Base-by-base conservation (phyloP, 1,140 invertebrate species). In the Spodoptera frugiperda region DNA sequence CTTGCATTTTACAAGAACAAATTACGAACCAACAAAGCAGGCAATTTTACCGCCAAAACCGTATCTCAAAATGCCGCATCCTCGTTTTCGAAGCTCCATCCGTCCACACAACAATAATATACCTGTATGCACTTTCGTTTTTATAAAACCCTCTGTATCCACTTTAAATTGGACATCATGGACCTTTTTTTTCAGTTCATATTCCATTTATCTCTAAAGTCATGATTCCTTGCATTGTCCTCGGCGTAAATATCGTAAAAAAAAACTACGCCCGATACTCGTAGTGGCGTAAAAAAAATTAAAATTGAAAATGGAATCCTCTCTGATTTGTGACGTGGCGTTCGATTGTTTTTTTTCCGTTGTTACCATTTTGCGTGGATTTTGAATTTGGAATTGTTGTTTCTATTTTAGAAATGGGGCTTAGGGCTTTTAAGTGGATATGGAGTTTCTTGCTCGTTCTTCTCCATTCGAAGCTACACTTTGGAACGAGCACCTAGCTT, bases 91-190 rank as follows among this genome's bases (percentile, higher is more conserved):
- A 49, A 70, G 61, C 51, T 80, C 48, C 44, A 25, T 46, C 44
- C 70, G 81, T 76, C 65, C 15, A 68, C 73, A 79, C 33, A 73
- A 78, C 59, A 78, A 79, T 78, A 61, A 75, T 76, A 77, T 55
- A 81, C 68, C 54, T 76, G 78, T 82, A 87, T 84, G 88, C 88
- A 91, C 90, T 90, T 89, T 91, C 87, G 89, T 91, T 92, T 91
- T 92, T 91, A 88, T 90, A 78, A 80, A 78, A 76, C 53, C 54
- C 76, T 77, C 63, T 53, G 84, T 79, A 84, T 84, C 82, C 84
- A 84, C 81, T 82, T 70, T 82, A 84, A 87, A 86, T 85, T 84
- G 83, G 81, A 81, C 83, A 81, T 82, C 78, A 75, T 76, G 76
- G 68, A 67, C 77, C 74, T 84, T 85, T 90, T 90, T 87, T 87